These are phyloP conservation scores for Urocolius indicus DNA, from an alignment of 2,113 vertebrate species.

Conservation along the genomic window DNA sequence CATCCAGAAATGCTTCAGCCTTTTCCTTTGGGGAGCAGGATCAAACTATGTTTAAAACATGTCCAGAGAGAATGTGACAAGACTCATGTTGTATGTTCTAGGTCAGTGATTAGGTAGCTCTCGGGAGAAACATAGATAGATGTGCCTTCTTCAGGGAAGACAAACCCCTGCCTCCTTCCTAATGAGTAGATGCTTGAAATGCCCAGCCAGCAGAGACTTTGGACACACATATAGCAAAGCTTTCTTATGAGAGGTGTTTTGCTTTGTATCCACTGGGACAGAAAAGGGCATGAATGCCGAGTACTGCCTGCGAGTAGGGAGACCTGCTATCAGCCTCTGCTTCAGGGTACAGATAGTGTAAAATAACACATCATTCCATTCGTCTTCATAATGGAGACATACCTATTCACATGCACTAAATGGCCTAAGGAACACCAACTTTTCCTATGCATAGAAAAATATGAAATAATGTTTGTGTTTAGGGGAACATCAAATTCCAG, in stretches of 20 bases:
- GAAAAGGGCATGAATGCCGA: not conserved
- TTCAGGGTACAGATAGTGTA: not conserved
- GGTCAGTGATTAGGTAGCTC: not conserved
- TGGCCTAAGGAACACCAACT: not conserved
- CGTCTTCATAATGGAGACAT: not conserved
- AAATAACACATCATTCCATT: not conserved
- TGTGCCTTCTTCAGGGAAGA: not conserved
- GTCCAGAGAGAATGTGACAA: not conserved
- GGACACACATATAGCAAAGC: not conserved
- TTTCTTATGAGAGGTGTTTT: not conserved
- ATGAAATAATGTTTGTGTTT: not conserved
- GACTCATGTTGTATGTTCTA: not conserved
- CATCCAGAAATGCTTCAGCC: not conserved
- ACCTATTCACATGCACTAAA: not conserved
- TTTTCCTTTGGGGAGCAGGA: not conserved
- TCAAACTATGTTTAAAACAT: not conserved
- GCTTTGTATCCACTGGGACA: not conserved
- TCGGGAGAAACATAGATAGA: rapidly evolving
- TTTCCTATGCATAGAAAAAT: not conserved
- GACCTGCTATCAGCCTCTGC: not conserved
- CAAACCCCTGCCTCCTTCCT: not conserved
- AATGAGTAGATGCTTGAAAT: rapidly evolving
- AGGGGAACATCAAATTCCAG: not conserved
- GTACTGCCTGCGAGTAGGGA: not conserved
- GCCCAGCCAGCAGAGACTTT: not conserved